Evolutionary conservation across 2,888 invertebrate genomes (phyloP).

Genomic region (Drosophila incognita): DNA sequence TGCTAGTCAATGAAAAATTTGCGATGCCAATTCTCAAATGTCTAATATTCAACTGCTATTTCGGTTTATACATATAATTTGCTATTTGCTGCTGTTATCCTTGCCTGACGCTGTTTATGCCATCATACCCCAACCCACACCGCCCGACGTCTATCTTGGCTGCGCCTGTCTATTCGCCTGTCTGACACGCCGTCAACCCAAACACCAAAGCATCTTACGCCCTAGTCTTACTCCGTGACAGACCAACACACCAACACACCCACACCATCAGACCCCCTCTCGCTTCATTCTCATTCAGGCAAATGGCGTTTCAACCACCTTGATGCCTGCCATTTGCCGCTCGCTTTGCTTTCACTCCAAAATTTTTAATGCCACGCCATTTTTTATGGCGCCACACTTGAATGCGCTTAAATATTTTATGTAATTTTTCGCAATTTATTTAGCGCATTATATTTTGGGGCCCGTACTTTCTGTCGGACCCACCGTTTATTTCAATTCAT

Average conservation of each 20-base stretch:
- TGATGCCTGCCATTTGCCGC: conserved; percentile 67
- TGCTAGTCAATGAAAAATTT: conserved; percentile 73
- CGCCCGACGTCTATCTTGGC: conserved; percentile 1
- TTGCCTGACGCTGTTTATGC: conserved; percentile 41
- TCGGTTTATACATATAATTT: conserved; percentile 65
- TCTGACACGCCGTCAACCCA: conserved; percentile 62
- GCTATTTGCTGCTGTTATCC: conserved; percentile 45
- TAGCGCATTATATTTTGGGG: conserved; percentile 73
- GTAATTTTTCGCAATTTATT: conserved; percentile 82
- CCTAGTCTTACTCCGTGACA: conserved; percentile 11
- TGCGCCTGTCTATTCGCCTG: conserved; percentile 64
- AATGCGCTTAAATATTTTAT: conserved; percentile 81
- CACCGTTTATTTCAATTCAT: conserved; percentile 76
- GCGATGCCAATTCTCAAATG: conserved; percentile 79
- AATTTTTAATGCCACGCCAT: conserved; percentile 78
- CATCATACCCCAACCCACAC: not conserved
- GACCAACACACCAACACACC: not conserved
- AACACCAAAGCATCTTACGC: conserved; percentile 23
- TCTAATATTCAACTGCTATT: conserved; percentile 76
- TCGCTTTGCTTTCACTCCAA: conserved; percentile 74
- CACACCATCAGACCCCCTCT: not conserved
- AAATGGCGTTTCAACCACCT: conserved; percentile 63
- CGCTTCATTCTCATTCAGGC: conserved; percentile 8
- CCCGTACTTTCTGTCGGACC: conserved; percentile 28
- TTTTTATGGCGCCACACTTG: conserved; percentile 79